A percentile compares a stretch with the other conserved stretches of the same genome.
phyloP scores from a whole-genome alignment of 2,113 vertebrate genomes.

The Istiophorus platypterus region DNA sequence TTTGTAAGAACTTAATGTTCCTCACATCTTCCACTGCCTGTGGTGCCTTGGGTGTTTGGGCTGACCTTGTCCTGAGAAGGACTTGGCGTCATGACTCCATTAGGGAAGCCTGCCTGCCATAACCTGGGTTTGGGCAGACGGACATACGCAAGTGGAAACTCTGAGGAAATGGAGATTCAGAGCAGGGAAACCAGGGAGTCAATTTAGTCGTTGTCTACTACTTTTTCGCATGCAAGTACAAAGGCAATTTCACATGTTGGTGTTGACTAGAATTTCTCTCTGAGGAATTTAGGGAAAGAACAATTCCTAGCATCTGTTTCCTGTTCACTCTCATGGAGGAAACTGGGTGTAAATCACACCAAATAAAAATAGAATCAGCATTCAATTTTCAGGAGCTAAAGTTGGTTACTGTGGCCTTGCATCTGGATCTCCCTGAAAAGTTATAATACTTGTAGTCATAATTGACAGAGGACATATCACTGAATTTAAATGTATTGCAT shows the following conservation, averaged over 20 bases:
- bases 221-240: constrained; percentile 92
- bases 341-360: constrained; percentile 91
- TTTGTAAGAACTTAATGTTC: constrained; percentile 46
- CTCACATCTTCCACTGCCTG: constrained; percentile 52
- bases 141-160: constrained; percentile 96
- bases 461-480: constrained; percentile 26
- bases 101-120: constrained; percentile 84
- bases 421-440: constrained; percentile 28
- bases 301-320: constrained; percentile 98
- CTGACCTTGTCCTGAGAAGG: constrained; percentile 90
- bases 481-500: constrained; percentile 16
- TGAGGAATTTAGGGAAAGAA: constrained; percentile 91
- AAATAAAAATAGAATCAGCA: constrained; percentile 92
- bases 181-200: constrained; percentile 90
- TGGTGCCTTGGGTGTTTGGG: constrained; percentile 63
- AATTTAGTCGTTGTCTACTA: constrained; percentile 87
- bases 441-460: constrained; percentile 18
- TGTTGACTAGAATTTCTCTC: constrained; percentile 89
- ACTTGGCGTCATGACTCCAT: constrained; percentile 84
- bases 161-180: constrained; percentile 93
- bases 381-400: constrained; percentile 77
- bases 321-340: constrained; percentile 93
- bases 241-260: constrained; percentile 87
- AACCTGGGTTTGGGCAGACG: constrained; percentile 87
- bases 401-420: constrained; percentile 68